Evolutionary conservation across 2,113 vertebrate species (phyloP), one percentile per base, ranked within the genome.

Genomic region (Etheostoma spectabile): DNA sequence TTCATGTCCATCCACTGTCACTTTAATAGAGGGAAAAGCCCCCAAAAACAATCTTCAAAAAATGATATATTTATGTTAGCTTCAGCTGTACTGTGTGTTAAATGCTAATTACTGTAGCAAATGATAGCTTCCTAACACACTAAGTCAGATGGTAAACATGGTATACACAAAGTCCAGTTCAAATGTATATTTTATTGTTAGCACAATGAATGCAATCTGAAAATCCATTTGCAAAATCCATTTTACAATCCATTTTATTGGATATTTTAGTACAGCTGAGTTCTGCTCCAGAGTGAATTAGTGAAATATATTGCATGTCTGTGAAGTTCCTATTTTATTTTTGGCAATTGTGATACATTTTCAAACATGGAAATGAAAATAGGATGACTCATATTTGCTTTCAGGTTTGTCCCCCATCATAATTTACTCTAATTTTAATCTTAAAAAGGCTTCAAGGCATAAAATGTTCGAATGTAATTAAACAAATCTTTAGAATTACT

Each of bases 381-480:
- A 42, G 38, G 6, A 63, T 62, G 46, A 51, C 18, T 42, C 38
- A n/a, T 18, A 57, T 81, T 55, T 56, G 12, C 22, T 68, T 52
- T 72, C 21, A 72, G 45, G 14, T 56, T 35, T 52, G 55, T 68
- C 57, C 65, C n/a, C 45, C 35, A 55, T 52, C 12, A 18, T 27
- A 61, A 70, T 13, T 53, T 27, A 48, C 46, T 21, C 30, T 30
- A 30, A 30, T 30, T 30, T 3, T 30, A 30, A 24, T 6, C 46
- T 53, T 27, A 55, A 38, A 62, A 60, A 63, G 24, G 15, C 56
- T 49, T 15, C 21, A 64, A 48, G 21, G 53, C 67, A 5, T 22
- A 24, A 68, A n/a, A 71, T 59, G 49, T 67, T 56, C 55, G 48
- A 74, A 69, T 70, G 18, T 33, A 83, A 75, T 70, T 8, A 42